A percentile compares a stretch with the other conserved stretches of the same genome.
These are phyloP conservation scores for Zosterops borbonicus DNA, from an alignment of 2,113 vertebrate species.

Conservation along the genomic window DNA sequence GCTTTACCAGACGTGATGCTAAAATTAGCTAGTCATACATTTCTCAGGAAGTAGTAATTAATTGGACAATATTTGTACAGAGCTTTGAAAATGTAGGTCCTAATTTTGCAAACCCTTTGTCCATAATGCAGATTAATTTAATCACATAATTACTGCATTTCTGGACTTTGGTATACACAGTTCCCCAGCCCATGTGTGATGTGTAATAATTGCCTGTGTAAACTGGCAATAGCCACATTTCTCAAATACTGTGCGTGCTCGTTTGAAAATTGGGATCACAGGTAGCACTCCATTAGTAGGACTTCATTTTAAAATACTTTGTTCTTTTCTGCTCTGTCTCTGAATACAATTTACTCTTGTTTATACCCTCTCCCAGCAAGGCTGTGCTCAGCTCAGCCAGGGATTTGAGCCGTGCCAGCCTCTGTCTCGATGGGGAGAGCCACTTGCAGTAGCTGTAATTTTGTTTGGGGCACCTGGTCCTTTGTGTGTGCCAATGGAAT, in stretches of 20 bases:
- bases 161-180: slow-evolving; percentile 16
- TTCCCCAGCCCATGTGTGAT: not conserved
- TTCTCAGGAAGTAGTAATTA: slow-evolving; percentile 57
- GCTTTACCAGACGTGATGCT: slow-evolving; percentile 14
- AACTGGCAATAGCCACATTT: not conserved
- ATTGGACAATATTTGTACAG: slow-evolving; percentile 65
- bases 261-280: not conserved
- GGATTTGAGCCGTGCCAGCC: not conserved
- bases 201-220: not conserved
- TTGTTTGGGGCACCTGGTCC: not conserved
- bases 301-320: not conserved
- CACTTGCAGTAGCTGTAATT: not conserved
- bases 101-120: slow-evolving; percentile 63
- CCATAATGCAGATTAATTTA: slow-evolving; percentile 51
- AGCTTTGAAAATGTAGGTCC: slow-evolving; percentile 52
- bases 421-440: not conserved
- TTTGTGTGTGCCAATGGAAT: not conserved
- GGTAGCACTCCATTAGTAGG: not conserved
- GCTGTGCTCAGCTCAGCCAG: not conserved
- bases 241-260: not conserved
- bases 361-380: not conserved
- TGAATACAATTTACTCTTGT: not conserved
- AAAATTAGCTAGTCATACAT: slow-evolving; percentile 34
- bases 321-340: not conserved
- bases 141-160: slow-evolving; percentile 52